These are phyloP conservation scores for Cliona cf. orientalis DNA, from an alignment of 37 sponge, comb jelly and placozoan genomes.

Conservation along the genomic window DNA sequence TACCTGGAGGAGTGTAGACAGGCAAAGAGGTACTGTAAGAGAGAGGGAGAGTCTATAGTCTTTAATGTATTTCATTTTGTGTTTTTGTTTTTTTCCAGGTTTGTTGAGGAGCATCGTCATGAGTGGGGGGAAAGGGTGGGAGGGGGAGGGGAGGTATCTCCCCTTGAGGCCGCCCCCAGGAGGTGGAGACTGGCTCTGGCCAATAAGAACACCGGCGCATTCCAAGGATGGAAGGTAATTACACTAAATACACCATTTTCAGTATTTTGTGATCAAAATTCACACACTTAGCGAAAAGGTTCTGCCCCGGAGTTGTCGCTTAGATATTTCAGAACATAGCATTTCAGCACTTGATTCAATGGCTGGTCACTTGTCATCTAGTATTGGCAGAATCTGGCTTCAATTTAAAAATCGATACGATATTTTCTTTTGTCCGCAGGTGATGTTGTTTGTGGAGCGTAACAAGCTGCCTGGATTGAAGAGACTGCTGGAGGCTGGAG, in stretches of 20 bases:
- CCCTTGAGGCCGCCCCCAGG: conserved; percentile 70
- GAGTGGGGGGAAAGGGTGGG: conserved; percentile 76
- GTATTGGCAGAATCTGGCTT: too few relatives aligned
- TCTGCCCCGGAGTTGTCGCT: too few relatives aligned
- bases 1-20: conserved; percentile 79
- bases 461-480: conserved; percentile 66
- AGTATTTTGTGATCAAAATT: too few relatives aligned
- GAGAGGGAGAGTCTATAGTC: neutral
- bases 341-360: too few relatives aligned
- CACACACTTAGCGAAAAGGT: too few relatives aligned
- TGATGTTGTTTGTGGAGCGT: conserved; percentile 75
- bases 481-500: conserved; percentile 87
- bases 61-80: neutral
- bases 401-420: too few relatives aligned
- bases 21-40: conserved; percentile 15
- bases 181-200: conserved; percentile 65
- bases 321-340: too few relatives aligned
- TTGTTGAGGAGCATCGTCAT: conserved; percentile 78
- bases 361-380: too few relatives aligned
- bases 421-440: conserved; percentile 15
- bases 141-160: neutral
- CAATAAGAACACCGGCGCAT: conserved; percentile 65
- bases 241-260: too few relatives aligned
- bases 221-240: conserved; percentile 84
- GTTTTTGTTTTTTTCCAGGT: neutral